These are phyloP conservation scores for Sphenopsis melanotis DNA, from an alignment of 2,797 vertebrate genomes.

Conservation along the genomic window DNA sequence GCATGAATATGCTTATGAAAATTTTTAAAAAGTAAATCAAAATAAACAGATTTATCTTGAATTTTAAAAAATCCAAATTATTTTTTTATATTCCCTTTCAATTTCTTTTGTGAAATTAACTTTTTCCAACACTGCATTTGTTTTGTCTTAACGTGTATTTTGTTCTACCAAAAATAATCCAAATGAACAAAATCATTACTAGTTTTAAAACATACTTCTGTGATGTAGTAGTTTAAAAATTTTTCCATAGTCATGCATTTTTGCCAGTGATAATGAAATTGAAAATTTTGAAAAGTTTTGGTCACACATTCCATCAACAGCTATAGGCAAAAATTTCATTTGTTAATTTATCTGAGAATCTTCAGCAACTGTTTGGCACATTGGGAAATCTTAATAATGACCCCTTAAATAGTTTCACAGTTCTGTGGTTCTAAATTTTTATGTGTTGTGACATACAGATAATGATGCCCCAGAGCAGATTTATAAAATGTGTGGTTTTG, in stretches of 20 bases:
- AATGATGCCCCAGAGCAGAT: neutral
- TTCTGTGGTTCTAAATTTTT: neutral
- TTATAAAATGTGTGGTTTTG: neutral
- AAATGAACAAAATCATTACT: neutral
- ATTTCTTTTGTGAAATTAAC: neutral
- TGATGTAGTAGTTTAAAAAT: neutral
- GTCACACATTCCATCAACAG: neutral
- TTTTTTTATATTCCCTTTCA: neutral
- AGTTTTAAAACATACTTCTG: neutral
- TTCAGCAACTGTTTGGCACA: neutral
- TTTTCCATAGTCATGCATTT: neutral
- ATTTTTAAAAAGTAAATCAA: neutral
- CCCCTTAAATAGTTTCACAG: neutral
- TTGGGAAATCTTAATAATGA: neutral
- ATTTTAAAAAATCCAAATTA: neutral
- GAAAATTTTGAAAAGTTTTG: neutral
- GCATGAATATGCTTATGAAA: neutral
- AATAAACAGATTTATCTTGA: neutral
- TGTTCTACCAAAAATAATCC: neutral
- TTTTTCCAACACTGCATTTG: fast-evolving
- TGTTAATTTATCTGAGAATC: neutral
- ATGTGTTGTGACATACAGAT: neutral
- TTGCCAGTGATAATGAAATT: neutral
- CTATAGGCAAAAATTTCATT: neutral
- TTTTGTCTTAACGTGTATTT: neutral